Percentiles rank a stretch among this genome's conserved stretches.
Conservation (phyloP, 2,797 vertebrate genomes). For the Danio kyathit region DNA sequence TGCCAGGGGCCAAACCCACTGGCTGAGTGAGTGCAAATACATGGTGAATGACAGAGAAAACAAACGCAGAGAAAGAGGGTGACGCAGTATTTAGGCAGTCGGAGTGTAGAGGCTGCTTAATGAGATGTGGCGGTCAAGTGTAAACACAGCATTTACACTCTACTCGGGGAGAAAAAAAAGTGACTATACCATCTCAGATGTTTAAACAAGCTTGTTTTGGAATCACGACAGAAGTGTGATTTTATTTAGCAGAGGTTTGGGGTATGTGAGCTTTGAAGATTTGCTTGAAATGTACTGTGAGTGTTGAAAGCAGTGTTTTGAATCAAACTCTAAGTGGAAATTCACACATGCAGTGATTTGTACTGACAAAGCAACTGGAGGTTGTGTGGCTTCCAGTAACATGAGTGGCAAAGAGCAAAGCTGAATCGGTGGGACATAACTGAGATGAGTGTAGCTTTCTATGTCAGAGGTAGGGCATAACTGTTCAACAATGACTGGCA, state of each 20-base stretch:
- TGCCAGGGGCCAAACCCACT: conserved; percentile 54
- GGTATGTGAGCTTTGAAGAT: neutral
- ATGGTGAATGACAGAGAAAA: conserved; percentile 47
- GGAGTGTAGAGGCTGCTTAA: conserved; percentile 34
- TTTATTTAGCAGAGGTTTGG: conserved; percentile 22
- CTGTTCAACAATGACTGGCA: neutral
- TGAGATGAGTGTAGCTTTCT: neutral
- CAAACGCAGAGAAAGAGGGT: conserved; percentile 48
- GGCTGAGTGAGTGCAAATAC: conserved; percentile 47
- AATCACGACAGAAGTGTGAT: conserved; percentile 6
- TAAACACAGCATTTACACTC: conserved; percentile 51
- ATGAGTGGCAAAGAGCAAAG: too few relatives aligned
- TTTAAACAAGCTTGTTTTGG: conserved; percentile 39
- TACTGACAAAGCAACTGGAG: neutral
- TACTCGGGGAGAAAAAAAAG: conserved; percentile 1
- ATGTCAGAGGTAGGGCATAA: neutral
- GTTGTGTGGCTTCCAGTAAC: neutral
- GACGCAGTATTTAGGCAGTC: conserved; percentile 46
- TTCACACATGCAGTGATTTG: conserved; percentile 6
- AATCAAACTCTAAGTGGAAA: neutral
- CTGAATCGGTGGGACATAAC: neutral
- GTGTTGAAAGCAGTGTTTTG: conserved; percentile 29
- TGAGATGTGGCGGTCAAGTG: conserved; percentile 51
- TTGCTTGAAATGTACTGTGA: conserved; percentile 14
- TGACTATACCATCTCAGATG: conserved; percentile 22